These are phyloP conservation scores for Neopelma chrysocephalum DNA, from an alignment of 2,797 vertebrate genomes.

Conservation along the genomic window DNA sequence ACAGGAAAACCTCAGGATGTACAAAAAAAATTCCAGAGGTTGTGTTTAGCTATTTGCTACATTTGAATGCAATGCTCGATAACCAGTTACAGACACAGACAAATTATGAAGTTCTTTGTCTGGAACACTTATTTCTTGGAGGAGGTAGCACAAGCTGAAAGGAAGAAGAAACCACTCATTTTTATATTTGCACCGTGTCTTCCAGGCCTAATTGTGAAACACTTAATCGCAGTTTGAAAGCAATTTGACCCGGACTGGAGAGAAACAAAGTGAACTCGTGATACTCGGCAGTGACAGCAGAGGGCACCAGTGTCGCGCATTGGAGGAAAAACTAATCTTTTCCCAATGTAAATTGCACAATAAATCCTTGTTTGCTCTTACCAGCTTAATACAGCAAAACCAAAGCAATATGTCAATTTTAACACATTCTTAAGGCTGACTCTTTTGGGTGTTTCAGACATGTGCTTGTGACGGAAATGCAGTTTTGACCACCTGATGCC, in stretches of 20 bases:
- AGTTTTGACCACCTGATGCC: background rate
- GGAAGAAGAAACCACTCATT: background rate
- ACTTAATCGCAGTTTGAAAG: background rate
- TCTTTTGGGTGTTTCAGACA: background rate
- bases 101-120: background rate
- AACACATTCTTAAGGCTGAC: background rate
- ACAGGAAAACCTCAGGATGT: background rate
- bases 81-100: background rate
- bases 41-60: background rate
- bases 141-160: background rate
- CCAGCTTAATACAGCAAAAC: constrained; percentile 14
- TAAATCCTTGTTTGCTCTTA: constrained; percentile 9
- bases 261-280: background rate
- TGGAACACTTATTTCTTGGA: background rate
- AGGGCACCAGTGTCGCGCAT: constrained; percentile 69
- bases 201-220: background rate
- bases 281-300: constrained; percentile 66
- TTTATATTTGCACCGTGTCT: background rate
- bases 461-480: background rate
- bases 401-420: background rate
- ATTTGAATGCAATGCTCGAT: fast-evolving
- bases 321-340: background rate
- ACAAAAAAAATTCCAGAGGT: background rate
- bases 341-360: background rate
- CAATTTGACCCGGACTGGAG: background rate